phyloP scores from a whole-genome alignment of 1,140 invertebrate species.

The Scaptomyza hsui region DNA sequence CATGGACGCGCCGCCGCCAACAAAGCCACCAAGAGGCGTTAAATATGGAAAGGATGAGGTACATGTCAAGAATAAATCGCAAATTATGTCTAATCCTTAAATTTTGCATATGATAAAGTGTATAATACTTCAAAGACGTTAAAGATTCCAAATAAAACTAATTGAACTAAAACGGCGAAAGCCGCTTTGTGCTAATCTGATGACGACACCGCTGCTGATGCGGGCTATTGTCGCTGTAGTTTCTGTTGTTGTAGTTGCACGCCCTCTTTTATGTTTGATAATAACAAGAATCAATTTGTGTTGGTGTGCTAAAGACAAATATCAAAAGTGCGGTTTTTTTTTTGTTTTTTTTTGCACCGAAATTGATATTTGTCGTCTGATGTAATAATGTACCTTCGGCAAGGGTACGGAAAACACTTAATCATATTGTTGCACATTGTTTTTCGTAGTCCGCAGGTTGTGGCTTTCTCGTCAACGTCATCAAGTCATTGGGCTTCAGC shows the following conservation, averaged over 20 bases:
- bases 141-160: neutral
- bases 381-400: neutral
- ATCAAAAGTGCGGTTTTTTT: neutral
- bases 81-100: constrained; percentile 19
- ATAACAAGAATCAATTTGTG: constrained; percentile 21
- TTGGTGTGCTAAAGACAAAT: neutral
- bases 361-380: no score
- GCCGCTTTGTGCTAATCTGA: constrained; percentile 15
- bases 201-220: constrained; percentile 56
- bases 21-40: constrained; percentile 91
- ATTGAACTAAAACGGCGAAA: neutral
- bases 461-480: constrained; percentile 94
- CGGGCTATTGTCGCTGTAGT: constrained; percentile 3
- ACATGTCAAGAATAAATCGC: constrained; percentile 65
- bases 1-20: constrained; percentile 86
- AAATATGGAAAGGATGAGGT: constrained; percentile 93
- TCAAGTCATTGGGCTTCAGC: constrained; percentile 94
- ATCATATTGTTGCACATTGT: constrained; percentile 4
- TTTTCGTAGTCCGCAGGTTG: constrained; percentile 65
- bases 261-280: constrained; percentile 57
- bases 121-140: neutral
- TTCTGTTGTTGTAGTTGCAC: constrained; percentile 50
- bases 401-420: neutral
- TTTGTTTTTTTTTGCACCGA: neutral
- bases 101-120: neutral